Evolutionary conservation across 2,797 vertebrate genomes (phyloP).

Genomic region (Masticophis lateralis): DNA sequence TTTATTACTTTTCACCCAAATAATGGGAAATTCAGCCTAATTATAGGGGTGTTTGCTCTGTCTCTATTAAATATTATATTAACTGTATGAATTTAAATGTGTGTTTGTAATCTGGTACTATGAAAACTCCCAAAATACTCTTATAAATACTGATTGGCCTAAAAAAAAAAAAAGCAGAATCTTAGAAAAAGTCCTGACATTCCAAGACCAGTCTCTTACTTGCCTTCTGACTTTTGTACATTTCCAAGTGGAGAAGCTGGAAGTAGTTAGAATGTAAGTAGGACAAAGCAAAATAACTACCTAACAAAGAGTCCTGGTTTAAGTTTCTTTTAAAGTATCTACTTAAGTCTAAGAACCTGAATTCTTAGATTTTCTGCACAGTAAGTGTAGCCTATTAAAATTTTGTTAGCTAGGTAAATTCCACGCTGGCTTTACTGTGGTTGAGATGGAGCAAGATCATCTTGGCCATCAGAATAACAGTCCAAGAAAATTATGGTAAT

Average conservation of each 20-base stretch:
- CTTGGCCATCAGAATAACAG: no score
- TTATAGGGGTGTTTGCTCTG: not conserved
- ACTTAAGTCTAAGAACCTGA: not conserved
- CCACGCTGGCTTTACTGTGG: not conserved
- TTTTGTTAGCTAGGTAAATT: not conserved
- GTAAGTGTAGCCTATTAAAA: not conserved
- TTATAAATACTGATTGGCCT: not conserved
- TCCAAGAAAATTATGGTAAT: not conserved
- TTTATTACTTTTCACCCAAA: slow-evolving; percentile 12
- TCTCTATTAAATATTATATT: not conserved
- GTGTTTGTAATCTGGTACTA: not conserved
- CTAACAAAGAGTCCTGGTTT: not conserved
- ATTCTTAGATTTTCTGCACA: not conserved
- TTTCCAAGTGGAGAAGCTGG: not conserved
- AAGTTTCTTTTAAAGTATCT: not conserved
- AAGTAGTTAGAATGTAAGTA: not conserved
- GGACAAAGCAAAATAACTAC: no score
- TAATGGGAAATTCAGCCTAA: not conserved
- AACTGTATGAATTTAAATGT: not conserved
- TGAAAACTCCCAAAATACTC: not conserved
- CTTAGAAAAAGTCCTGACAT: not conserved
- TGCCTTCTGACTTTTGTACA: not conserved
- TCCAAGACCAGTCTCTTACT: not conserved
- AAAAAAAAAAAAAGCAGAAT: not conserved
- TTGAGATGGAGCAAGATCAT: not conserved